A percentile compares a stretch with the other conserved stretches of the same genome.
Evolutionary conservation across 2,888 invertebrate genomes (phyloP).

Genomic region (Caenorhabditis sp.): DNA sequence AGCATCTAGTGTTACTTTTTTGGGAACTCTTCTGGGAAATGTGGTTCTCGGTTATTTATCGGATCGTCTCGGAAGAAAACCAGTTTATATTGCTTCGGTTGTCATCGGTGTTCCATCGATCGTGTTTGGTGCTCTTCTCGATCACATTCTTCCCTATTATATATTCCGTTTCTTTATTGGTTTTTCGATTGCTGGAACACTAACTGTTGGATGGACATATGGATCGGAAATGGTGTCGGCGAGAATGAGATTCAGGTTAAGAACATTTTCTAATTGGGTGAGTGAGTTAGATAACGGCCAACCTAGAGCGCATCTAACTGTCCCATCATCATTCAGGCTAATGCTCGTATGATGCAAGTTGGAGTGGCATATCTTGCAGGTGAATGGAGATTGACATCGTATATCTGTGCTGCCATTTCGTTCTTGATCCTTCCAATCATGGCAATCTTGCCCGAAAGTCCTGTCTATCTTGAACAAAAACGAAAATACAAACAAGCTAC

Average conservation of each 20-base stretch:
- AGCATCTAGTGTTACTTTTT: constrained; percentile 23
- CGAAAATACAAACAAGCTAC: constrained; percentile 15
- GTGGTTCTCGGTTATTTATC: constrained; percentile 29
- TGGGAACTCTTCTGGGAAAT: constrained; percentile 37
- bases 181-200: constrained; percentile 31
- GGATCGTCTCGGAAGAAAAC: constrained; percentile 28
- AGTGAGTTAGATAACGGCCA: background rate
- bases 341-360: constrained; percentile 34
- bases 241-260: constrained; percentile 15
- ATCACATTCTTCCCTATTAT: constrained; percentile 19
- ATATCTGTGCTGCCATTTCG: constrained; percentile 15
- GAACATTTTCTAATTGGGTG: constrained; percentile 35
- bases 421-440: constrained; percentile 23
- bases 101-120: constrained; percentile 32
- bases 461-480: constrained; percentile 37
- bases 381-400: constrained; percentile 27
- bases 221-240: constrained; percentile 34
- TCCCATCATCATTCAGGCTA: constrained; percentile 18
- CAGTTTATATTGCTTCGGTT: constrained; percentile 22
- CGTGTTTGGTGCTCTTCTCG: constrained; percentile 15
- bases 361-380: constrained; percentile 20
- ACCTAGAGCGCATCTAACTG: background rate
- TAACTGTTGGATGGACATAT: constrained; percentile 42
- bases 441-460: constrained; percentile 30
- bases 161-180: constrained; percentile 28